Evolutionary conservation across 92 coral and sea anemone species (phyloP).

Genomic region (Bergia sp.): DNA sequence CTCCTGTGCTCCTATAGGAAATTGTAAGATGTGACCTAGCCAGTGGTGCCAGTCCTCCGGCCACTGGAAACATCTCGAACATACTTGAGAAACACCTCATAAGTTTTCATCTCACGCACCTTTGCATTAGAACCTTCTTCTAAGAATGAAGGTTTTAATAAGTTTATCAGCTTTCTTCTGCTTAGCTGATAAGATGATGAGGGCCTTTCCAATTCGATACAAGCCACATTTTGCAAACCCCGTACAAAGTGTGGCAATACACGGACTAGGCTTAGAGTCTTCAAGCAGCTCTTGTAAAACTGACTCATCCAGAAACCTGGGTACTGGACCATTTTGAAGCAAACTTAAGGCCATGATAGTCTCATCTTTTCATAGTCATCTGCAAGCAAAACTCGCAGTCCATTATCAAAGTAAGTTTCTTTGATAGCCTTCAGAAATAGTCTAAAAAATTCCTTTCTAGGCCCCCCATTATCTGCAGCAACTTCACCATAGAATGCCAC

Average conservation of each 20-base stretch:
- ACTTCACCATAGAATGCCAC: too few species aligned
- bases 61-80: slow-evolving; percentile 49
- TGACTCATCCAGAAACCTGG: too few species aligned
- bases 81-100: background rate
- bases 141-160: slow-evolving; percentile 55
- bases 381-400: too few species aligned
- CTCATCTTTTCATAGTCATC: background rate
- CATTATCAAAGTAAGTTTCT: too few species aligned
- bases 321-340: too few species aligned
- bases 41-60: slow-evolving; percentile 48
- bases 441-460: slow-evolving; percentile 60
- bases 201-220: too few species aligned
- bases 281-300: too few species aligned
- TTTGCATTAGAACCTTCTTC: slow-evolving; percentile 53
- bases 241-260: slow-evolving; percentile 44
- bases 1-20: slow-evolving; percentile 59
- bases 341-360: too few species aligned
- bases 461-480: too few species aligned
- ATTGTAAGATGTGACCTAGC: slow-evolving; percentile 66
- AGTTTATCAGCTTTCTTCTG: slow-evolving; percentile 33
- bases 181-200: too few species aligned
- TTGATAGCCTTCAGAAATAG: slow-evolving; percentile 39
- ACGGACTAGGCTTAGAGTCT: slow-evolving; percentile 21
- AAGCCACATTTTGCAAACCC: too few species aligned
- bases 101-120: slow-evolving; percentile 34